These are phyloP conservation scores for Drosophila pandora DNA, from an alignment of 1,140 invertebrate genomes.

Conservation along the genomic window DNA sequence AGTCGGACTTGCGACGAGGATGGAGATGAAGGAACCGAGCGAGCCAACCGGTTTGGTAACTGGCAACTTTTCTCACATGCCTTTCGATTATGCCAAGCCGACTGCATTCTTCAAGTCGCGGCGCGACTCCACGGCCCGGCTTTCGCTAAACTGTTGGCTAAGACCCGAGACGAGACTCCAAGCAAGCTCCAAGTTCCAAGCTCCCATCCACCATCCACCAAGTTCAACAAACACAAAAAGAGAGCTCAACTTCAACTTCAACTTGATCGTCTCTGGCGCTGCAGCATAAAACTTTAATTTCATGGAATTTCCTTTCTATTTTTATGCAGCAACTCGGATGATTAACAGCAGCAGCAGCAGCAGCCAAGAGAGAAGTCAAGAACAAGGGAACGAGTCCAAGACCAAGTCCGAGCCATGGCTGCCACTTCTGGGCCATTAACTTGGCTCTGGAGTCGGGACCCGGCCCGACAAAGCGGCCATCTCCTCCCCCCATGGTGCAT, in stretches of 20 bases:
- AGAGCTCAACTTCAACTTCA: constrained; percentile 50
- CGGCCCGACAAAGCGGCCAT: background rate
- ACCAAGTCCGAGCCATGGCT: constrained; percentile 38
- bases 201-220: constrained; percentile 6
- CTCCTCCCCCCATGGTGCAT: constrained; percentile 17
- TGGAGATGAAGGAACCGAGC: background rate
- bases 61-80: constrained; percentile 72
- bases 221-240: constrained; percentile 60
- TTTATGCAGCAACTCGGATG: constrained; percentile 65
- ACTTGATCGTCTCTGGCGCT: constrained; percentile 38
- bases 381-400: constrained; percentile 48
- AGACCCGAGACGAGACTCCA: constrained; percentile 21
- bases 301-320: constrained; percentile 79
- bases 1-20: constrained; percentile 25
- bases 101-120: constrained; percentile 71
- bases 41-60: constrained; percentile 56
- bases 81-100: constrained; percentile 74
- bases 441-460: constrained; percentile 18
- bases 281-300: constrained; percentile 70
- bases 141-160: constrained; percentile 54
- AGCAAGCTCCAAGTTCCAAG: too few relatives aligned
- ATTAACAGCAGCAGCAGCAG: constrained; percentile 49
- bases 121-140: constrained; percentile 32
- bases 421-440: constrained; percentile 49
- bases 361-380: constrained; percentile 22